A percentile compares a stretch with the other conserved stretches of the same genome.
These are phyloP conservation scores for Antheraea assamensis DNA, from an alignment of 2,888 invertebrate genomes.

Conservation along the genomic window DNA sequence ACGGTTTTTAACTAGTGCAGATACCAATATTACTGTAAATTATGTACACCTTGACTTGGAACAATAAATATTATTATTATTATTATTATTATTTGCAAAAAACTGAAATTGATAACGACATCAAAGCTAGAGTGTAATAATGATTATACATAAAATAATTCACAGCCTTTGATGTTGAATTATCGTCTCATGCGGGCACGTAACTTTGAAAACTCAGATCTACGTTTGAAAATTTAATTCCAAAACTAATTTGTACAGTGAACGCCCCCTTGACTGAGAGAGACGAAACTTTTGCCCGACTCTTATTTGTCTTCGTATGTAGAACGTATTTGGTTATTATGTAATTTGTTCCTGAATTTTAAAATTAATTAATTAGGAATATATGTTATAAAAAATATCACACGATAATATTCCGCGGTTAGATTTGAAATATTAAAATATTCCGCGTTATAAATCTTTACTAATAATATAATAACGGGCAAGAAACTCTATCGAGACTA, in stretches of 20 bases:
- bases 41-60: too few relatives aligned
- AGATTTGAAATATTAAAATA: too few relatives aligned
- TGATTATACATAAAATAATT: background rate
- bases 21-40: too few relatives aligned
- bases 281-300: background rate
- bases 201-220: slow-evolving; percentile 14
- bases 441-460: too few relatives aligned
- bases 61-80: too few relatives aligned
- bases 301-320: background rate
- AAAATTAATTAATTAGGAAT: background rate
- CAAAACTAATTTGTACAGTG: slow-evolving; percentile 32
- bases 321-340: background rate
- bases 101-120: background rate
- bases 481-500: too few relatives aligned
- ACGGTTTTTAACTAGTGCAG: too few relatives aligned
- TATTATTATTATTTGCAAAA: background rate
- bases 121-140: background rate
- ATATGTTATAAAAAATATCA: too few relatives aligned
- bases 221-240: slow-evolving; percentile 31
- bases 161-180: slow-evolving; percentile 3
- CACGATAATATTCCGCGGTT: too few relatives aligned
- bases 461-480: too few relatives aligned
- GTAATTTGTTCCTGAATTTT: background rate
- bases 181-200: slow-evolving; percentile 9
- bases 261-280: background rate